Evolutionary conservation across 2,113 vertebrate genomes (phyloP).

Genomic region (Sapayoa aenigma): DNA sequence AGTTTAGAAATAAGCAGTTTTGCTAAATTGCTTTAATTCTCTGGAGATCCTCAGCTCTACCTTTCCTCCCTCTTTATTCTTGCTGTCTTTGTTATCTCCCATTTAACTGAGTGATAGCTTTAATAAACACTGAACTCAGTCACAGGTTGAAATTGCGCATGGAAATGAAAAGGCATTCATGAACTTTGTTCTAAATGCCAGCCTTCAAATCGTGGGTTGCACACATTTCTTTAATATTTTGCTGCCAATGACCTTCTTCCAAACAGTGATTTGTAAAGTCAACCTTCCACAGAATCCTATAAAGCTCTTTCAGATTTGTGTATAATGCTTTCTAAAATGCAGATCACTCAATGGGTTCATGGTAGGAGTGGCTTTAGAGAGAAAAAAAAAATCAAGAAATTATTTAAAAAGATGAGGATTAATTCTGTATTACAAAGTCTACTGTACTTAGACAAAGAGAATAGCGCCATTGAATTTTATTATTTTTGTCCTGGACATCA

Average conservation of each 20-base stretch:
- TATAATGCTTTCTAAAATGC: not conserved
- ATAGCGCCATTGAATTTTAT: not conserved
- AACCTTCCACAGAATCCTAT: not conserved
- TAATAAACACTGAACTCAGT: slow-evolving; percentile 60
- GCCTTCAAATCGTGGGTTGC: not conserved
- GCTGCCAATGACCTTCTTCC: not conserved
- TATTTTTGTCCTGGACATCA: not conserved
- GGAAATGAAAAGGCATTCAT: not conserved
- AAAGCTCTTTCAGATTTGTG: not conserved
- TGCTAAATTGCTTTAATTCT: slow-evolving; percentile 38
- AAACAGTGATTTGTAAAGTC: not conserved
- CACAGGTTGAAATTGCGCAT: slow-evolving; percentile 34
- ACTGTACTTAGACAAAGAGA: not conserved
- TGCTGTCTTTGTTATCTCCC: slow-evolving; percentile 19
- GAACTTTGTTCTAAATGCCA: slow-evolving; percentile 43
- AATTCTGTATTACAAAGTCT: not conserved
- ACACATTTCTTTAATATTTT: slow-evolving; percentile 17
- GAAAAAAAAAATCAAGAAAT: not conserved
- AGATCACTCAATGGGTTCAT: not conserved
- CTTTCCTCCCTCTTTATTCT: not conserved
- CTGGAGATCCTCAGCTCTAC: not conserved
- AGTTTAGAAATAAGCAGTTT: slow-evolving; percentile 50
- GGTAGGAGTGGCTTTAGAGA: not conserved
- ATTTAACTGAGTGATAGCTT: slow-evolving; percentile 58
- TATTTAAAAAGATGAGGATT: not conserved